These are phyloP conservation scores for Thaleichthys pacificus DNA, from an alignment of 2,797 vertebrate species.

Conservation along the genomic window DNA sequence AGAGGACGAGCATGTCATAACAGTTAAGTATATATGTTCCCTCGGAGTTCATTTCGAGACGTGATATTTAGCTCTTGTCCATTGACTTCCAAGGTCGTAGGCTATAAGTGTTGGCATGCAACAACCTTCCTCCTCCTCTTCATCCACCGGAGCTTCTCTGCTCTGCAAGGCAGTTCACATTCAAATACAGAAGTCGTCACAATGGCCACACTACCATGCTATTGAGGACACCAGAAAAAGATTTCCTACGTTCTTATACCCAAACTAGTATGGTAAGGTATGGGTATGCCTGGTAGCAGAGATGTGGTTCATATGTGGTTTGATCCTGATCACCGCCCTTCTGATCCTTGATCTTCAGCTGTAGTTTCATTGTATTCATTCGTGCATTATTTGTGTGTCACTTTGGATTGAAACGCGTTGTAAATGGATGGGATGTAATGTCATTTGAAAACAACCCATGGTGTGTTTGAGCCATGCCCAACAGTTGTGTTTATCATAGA, in stretches of 20 bases:
- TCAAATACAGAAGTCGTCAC: background rate
- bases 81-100: slow-evolving; percentile 70
- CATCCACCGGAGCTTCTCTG: slow-evolving; percentile 11
- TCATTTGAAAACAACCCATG: background rate
- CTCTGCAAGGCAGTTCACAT: slow-evolving; percentile 44
- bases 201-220: slow-evolving; percentile 10
- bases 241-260: background rate
- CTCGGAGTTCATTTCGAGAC: slow-evolving; percentile 13
- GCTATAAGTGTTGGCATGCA: slow-evolving; percentile 24
- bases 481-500: background rate
- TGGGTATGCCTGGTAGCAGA: background rate
- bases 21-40: slow-evolving; percentile 14
- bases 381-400: too few relatives aligned
- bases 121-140: slow-evolving; percentile 9
- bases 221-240: slow-evolving; percentile 5
- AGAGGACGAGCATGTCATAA: slow-evolving; percentile 13
- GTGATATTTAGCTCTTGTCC: slow-evolving; percentile 47
- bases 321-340: too few relatives aligned
- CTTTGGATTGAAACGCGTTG: too few relatives aligned
- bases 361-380: too few relatives aligned
- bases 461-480: background rate
- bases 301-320: background rate
- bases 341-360: too few relatives aligned
- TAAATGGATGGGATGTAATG: too few relatives aligned
- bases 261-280: background rate